A percentile compares a stretch with the other conserved stretches of the same genome.
Evolutionary conservation across 2,797 vertebrate species (phyloP).

Genomic region (Cynopterus sphinx): DNA sequence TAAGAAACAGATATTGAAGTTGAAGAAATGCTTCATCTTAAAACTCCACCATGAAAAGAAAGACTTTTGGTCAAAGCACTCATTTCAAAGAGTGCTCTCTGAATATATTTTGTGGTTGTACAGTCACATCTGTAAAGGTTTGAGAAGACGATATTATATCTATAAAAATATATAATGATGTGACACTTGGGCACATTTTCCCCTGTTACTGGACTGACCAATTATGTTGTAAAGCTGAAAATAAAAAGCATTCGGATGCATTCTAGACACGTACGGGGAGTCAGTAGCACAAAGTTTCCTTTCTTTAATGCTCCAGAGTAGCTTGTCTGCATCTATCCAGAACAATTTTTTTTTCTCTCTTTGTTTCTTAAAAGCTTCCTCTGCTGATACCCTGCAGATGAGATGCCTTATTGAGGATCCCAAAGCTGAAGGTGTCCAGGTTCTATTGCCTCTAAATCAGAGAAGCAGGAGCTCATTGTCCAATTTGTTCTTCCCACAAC

Average conservation of each 20-base stretch:
- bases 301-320: background rate
- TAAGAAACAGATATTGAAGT: slow-evolving; percentile 21
- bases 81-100: background rate
- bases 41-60: background rate
- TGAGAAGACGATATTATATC: background rate
- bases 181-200: slow-evolving; percentile 20
- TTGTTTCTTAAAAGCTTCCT: background rate
- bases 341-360: background rate
- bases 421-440: background rate
- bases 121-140: background rate
- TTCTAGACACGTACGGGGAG: background rate
- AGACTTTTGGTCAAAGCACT: background rate
- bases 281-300: background rate
- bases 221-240: background rate
- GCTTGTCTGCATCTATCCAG: background rate
- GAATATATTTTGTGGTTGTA: background rate
- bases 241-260: background rate
- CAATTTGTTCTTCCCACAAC: background rate
- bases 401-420: background rate
- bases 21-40: slow-evolving; percentile 23
- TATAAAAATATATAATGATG: background rate
- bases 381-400: background rate
- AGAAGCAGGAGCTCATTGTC: background rate
- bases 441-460: background rate
- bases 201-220: background rate